Base-by-base conservation (phyloP, 2,113 vertebrate genomes). In the Otolemur garnettii region DNA sequence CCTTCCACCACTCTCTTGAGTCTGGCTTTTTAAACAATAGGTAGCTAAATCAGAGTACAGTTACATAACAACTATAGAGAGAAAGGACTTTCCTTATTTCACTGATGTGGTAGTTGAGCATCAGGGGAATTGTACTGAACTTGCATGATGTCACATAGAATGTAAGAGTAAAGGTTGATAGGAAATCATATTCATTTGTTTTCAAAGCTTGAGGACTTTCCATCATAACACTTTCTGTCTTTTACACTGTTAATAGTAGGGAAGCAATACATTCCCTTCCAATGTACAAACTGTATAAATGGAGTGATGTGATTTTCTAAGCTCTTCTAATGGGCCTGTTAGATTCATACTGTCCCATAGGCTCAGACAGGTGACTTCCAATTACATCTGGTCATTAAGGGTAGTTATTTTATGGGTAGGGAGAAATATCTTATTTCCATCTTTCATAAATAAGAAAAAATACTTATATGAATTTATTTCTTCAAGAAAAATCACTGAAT, bases 361-460 rank as follows among this genome's bases (percentile, higher is more conserved):
- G 5, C n/a, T 94, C 86, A 14, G 30, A 26, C 30, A 68, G 19
- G 9, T 74, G 11, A 62, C 21, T 91, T 50, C 24, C n/a, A 87
- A 8, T 68, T 91, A 59, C 35, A 38, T 45, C 60, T 71, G 24
- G 21, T 59, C 75, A 75, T 75, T 45, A 83, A 57, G 28, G n/a
- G 66, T 80, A 87, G 22, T 91, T 68, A 62, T 84, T 72, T 92
- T 55, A 21, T 55, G 55, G 50, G 45, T 62, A 21, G n/a, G 33
- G 94, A 10, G 50, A 91, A 57, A 83, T 83, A 77, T 35, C 57
- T 80, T 93, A 77, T 4, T 0, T 79, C 33, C 71, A 17, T 28
- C 14, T 21, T 96, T 96, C 28, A 30, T 86, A 45, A 87, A 78
- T 18, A 21, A 94, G 26, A 28, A 91, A 68, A 68, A 92, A n/a